A percentile compares a stretch with the other conserved stretches of the same genome.
These are phyloP conservation scores for Gobionotothen gibberifrons DNA, from an alignment of 2,797 vertebrate species.

Conservation along the genomic window DNA sequence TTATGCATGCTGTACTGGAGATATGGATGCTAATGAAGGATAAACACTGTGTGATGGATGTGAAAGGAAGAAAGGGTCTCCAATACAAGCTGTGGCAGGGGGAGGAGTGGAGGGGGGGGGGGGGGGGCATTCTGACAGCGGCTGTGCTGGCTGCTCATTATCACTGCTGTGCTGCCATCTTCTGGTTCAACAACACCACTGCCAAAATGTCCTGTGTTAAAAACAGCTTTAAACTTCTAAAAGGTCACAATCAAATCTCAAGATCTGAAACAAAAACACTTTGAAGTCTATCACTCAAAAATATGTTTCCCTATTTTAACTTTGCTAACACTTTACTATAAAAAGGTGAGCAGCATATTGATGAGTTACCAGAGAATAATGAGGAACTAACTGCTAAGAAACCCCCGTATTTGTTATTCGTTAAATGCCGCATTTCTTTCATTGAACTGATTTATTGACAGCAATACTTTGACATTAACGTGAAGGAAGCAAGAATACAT, in stretches of 20 bases:
- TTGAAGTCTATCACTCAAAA: no score
- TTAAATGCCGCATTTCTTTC: no score
- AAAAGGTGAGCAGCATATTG: no score
- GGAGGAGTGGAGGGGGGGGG: neutral
- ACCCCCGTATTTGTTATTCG: no score
- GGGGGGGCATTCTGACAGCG: conserved; percentile 24
- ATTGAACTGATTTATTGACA: no score
- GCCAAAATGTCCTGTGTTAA: neutral
- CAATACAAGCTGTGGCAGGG: conserved; percentile 43
- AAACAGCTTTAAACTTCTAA: no score
- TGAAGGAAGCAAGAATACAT: neutral
- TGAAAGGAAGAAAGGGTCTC: conserved; percentile 21
- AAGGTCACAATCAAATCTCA: no score
- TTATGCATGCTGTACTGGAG: accelerated
- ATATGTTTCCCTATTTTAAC: no score
- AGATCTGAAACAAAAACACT: no score
- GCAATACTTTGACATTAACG: neutral
- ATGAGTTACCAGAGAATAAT: no score
- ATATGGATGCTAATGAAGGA: conserved; percentile 12
- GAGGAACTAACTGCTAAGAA: no score
- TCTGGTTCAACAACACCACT: conserved; percentile 24
- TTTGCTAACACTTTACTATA: no score
- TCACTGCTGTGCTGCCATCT: conserved; percentile 56
- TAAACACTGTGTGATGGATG: conserved; percentile 34
- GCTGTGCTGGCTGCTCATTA: neutral